Evolutionary conservation across 1,140 invertebrate genomes (phyloP).

Genomic region (Semibalanus balanoides): DNA sequence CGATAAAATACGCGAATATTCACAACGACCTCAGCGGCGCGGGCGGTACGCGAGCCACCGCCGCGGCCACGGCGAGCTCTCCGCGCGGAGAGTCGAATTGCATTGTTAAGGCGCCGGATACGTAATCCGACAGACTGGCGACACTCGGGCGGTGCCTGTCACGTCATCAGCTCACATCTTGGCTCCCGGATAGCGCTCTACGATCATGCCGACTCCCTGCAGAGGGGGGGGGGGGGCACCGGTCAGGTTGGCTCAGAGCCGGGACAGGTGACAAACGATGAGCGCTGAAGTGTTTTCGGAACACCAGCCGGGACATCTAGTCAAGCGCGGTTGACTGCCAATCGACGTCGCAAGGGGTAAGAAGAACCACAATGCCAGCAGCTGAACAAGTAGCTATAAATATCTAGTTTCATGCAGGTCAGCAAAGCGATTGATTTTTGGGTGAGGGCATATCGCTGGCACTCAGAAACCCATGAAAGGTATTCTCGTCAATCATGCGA

Average conservation of each 20-base stretch:
- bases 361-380: neutral
- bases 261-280: neutral
- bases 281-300: neutral
- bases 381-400: too few species aligned
- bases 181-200: slow-evolving; percentile 82
- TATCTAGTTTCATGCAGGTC: too few species aligned
- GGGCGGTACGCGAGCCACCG: too few species aligned
- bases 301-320: too few species aligned
- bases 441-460: too few species aligned
- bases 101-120: neutral
- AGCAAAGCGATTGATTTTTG: too few species aligned
- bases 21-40: too few species aligned
- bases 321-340: neutral
- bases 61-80: too few species aligned
- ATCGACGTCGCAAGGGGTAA: neutral
- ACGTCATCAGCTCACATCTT: slow-evolving; percentile 28
- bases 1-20: too few species aligned
- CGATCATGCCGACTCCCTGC: slow-evolving; percentile 87
- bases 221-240: slow-evolving; percentile 25
- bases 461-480: too few species aligned
- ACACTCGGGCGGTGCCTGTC: neutral
- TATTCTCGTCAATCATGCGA: too few species aligned
- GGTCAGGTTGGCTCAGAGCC: slow-evolving; percentile 8
- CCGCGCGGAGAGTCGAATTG: neutral
- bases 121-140: too few species aligned